Evolutionary conservation across 2,797 vertebrate genomes (phyloP).

Genomic region (Sebastiscus albofasciatus): DNA sequence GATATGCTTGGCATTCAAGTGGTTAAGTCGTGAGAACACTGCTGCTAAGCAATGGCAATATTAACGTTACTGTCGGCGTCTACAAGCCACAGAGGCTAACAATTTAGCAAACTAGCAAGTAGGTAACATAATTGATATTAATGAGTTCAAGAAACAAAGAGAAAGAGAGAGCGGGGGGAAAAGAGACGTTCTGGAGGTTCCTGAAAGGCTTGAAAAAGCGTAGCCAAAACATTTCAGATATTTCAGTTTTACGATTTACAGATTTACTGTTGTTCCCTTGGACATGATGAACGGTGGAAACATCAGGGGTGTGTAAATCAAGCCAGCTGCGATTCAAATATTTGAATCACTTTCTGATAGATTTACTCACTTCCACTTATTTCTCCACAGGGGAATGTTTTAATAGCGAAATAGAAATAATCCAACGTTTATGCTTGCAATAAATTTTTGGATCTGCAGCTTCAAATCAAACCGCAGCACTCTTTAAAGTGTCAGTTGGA

Average conservation of each 20-base stretch:
- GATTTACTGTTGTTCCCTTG: neutral
- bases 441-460: neutral
- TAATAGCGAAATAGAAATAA: neutral
- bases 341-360: slow-evolving; percentile 2
- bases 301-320: neutral
- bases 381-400: neutral
- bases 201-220: neutral
- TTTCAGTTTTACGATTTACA: neutral
- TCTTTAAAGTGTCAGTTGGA: neutral
- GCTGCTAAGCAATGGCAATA: too few relatives aligned
- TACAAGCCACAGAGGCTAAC: too few relatives aligned
- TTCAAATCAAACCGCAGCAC: neutral
- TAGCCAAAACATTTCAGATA: neutral
- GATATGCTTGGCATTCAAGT: too few relatives aligned
- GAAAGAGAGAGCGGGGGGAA: neutral
- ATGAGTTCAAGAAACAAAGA: neutral
- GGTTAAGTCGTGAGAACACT: too few relatives aligned
- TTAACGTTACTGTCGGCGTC: too few relatives aligned
- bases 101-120: too few relatives aligned
- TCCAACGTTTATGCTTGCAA: neutral
- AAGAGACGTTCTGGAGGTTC: neutral
- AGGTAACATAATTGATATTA: neutral
- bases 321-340: neutral
- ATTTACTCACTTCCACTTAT: neutral
- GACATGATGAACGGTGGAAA: neutral